Evolutionary conservation across 2,113 vertebrate genomes (phyloP).

Genomic region (Nerophis ophidion): DNA sequence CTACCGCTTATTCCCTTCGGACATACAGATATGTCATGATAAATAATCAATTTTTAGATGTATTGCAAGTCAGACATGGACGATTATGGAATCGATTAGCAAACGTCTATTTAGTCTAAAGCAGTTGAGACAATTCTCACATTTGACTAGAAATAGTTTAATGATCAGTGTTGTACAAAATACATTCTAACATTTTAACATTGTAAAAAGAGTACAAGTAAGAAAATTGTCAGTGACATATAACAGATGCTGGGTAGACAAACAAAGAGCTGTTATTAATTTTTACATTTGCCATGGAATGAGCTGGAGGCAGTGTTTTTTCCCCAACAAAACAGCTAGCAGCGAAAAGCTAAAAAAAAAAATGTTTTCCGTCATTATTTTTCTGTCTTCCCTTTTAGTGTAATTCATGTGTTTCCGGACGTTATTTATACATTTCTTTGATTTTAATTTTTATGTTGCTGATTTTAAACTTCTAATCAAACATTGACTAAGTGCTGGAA

Average conservation of each 20-base stretch:
- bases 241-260: neutral
- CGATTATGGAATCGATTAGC: too few species aligned
- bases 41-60: neutral
- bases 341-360: neutral
- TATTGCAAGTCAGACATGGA: too few species aligned
- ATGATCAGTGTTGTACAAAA: neutral
- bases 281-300: neutral
- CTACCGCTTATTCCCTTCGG: too few species aligned
- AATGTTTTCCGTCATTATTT: neutral
- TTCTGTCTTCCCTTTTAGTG: neutral
- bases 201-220: neutral
- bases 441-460: neutral
- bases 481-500: too few species aligned
- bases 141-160: neutral
- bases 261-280: neutral
- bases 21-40: neutral
- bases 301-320: neutral
- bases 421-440: neutral
- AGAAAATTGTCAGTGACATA: constrained; percentile 2
- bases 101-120: neutral
- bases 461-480: neutral
- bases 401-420: neutral
- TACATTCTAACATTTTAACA: neutral
- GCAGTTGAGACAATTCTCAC: neutral
- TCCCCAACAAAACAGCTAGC: too few species aligned